phyloP scores from a whole-genome alignment of 1,140 invertebrate species.

The Drosophila malerkotliana region DNA sequence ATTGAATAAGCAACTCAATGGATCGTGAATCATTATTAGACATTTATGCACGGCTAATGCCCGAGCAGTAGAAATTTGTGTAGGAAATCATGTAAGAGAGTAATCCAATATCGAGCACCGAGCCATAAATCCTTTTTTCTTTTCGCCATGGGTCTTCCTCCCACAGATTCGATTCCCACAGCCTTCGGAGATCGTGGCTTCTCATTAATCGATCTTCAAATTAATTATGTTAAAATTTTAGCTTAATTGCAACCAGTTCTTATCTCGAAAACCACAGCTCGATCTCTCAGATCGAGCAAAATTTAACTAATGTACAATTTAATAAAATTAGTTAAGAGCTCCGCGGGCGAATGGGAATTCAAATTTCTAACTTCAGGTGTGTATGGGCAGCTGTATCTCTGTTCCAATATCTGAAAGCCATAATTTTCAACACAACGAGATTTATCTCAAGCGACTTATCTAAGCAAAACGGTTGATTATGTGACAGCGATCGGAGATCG shows the following conservation, averaged over 20 bases:
- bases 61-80: conserved; percentile 12
- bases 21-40: conserved; percentile 66
- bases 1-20: conserved; percentile 73
- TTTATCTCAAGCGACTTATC: conserved; percentile 75
- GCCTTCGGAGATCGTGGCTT: conserved; percentile 22
- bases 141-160: not conserved
- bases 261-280: conserved; percentile 34
- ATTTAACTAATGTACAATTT: conserved; percentile 74
- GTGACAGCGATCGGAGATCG: not conserved
- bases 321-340: conserved; percentile 75
- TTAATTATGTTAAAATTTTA: conserved; percentile 72
- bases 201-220: conserved; percentile 53
- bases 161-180: conserved; percentile 12
- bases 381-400: conserved; percentile 51
- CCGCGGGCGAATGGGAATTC: conserved; percentile 32
- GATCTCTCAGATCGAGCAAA: conserved; percentile 47
- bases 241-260: conserved; percentile 66
- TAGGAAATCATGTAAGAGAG: conserved; percentile 16
- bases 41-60: conserved; percentile 63
- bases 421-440: conserved; percentile 64
- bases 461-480: conserved; percentile 75
- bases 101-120: conserved; percentile 29
- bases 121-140: conserved; percentile 16
- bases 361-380: conserved; percentile 48
- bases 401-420: conserved; percentile 66